Evolutionary conservation across 2,113 vertebrate species (phyloP), one percentile per base, ranked within the genome.

Genomic region (Carassius carassius): DNA sequence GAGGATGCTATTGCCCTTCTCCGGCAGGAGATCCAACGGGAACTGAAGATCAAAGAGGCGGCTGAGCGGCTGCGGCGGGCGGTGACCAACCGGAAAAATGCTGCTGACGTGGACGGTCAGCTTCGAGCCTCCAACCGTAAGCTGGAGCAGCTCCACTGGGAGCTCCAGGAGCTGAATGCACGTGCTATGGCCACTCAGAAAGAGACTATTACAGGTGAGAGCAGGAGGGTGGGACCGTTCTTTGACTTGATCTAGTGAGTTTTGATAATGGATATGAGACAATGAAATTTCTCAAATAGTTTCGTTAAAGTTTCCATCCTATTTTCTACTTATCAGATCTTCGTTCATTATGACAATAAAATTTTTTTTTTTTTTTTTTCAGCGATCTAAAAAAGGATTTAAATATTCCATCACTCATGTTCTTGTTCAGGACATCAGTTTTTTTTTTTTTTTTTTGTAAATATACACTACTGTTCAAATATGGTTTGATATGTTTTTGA

Each of bases 41-140:
- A 95, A 86, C 86, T 95, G 85, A 95, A 94, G 90, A 95, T 95
- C 86, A 95, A 95, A 83, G 94, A 95, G 81, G 95, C 93, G 0
- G 94, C 95, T 0, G 95, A 95, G 88, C 85, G 94, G 32, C 77
- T 95, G 54, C 90, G 92, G 9, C 89, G 92, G 5, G 95, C 92
- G 0, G 89, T 94, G 56, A 94, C 93, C 81, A 94, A 91, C 83
- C 91, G 92, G 25, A 94, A 92, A 85, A 94, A 86, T 1, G 93
- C 93, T 0, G 91, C 93, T 0, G 91, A 94, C 1, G 94, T 95
- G 35, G 93, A 94, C 56, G 94, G 90, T 12, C 92, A 94, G 78
- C 90, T 95, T 11, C 92, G 90, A 67, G 93, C 82, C 19, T 95
- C 94, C 0, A 92, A 67, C 44, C 93, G 92, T 29, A 95, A 94